phyloP scores from a whole-genome alignment of 1,140 invertebrate genomes.

The Ooceraea biroi region DNA sequence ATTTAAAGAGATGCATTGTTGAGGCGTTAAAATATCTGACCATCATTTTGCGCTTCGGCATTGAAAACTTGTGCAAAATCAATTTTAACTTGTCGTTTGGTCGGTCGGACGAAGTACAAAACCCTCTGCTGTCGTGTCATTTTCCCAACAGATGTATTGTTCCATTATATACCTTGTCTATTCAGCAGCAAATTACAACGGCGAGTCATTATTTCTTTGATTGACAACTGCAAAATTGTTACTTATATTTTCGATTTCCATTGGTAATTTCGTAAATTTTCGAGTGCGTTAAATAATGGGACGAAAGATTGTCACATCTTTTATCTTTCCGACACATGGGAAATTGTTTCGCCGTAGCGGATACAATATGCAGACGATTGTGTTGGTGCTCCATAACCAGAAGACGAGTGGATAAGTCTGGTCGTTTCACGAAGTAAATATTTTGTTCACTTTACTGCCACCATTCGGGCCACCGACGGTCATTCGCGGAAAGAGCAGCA shows the following conservation, averaged over 20 bases:
- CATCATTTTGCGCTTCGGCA: background rate
- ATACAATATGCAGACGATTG: conserved; percentile 17
- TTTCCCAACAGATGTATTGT: conserved; percentile 25
- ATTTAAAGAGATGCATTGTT: too few relatives aligned
- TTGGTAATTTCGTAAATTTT: conserved; percentile 9
- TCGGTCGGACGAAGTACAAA: conserved; percentile 16
- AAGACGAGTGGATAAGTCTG: conserved; percentile 60
- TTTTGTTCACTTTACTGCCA: conserved; percentile 74
- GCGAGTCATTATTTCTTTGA: conserved; percentile 11
- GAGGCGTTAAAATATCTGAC: background rate
- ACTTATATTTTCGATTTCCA: background rate
- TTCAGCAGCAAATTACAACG: conserved; percentile 18
- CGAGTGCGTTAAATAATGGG: background rate
- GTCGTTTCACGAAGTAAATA: conserved; percentile 77
- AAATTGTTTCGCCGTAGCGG: conserved; percentile 18
- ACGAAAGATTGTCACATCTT: background rate
- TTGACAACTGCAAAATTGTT: background rate
- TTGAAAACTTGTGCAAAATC: conserved; percentile 24
- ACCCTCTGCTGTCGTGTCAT: background rate
- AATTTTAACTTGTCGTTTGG: conserved; percentile 10
- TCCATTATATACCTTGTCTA: background rate
- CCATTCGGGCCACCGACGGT: conserved; percentile 57
- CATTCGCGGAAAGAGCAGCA: conserved; percentile 70
- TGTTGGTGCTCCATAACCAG: conserved; percentile 24
- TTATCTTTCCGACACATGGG: background rate